Conservation (phyloP, 2,113 vertebrate species). For the Asarcornis scutulata region DNA sequence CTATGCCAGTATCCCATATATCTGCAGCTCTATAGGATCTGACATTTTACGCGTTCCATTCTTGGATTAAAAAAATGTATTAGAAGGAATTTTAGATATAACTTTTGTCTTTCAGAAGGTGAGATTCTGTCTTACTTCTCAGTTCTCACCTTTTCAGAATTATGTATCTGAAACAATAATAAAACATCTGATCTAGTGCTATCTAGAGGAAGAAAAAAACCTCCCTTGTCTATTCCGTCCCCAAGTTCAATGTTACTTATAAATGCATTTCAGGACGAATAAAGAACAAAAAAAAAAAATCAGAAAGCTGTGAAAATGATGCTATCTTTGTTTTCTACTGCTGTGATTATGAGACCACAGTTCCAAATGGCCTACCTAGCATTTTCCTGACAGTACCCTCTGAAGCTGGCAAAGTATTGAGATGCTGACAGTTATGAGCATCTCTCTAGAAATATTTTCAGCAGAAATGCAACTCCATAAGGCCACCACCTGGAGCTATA, state of each 20-base stretch:
- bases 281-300: conserved; percentile 1
- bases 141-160: neutral
- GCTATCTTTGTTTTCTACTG: neutral
- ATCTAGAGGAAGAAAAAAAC: neutral
- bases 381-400: conserved; percentile 9
- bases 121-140: neutral
- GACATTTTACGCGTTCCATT: neutral
- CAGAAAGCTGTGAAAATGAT: neutral
- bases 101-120: conserved; percentile 24
- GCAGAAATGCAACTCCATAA: conserved; percentile 29
- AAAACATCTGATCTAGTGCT: neutral
- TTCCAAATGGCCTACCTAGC: conserved; percentile 29
- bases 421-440: neutral
- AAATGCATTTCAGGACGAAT: neutral
- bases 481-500: neutral
- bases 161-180: neutral
- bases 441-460: conserved; percentile 41
- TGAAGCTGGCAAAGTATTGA: neutral
- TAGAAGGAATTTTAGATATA: neutral
- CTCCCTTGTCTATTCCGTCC: neutral
- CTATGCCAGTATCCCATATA: conserved; percentile 16
- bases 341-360: neutral
- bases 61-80: neutral
- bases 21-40: neutral
- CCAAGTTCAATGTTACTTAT: neutral